Evolutionary conservation across 2,797 vertebrate species (phyloP).

Genomic region (Catostomus latipinnis): DNA sequence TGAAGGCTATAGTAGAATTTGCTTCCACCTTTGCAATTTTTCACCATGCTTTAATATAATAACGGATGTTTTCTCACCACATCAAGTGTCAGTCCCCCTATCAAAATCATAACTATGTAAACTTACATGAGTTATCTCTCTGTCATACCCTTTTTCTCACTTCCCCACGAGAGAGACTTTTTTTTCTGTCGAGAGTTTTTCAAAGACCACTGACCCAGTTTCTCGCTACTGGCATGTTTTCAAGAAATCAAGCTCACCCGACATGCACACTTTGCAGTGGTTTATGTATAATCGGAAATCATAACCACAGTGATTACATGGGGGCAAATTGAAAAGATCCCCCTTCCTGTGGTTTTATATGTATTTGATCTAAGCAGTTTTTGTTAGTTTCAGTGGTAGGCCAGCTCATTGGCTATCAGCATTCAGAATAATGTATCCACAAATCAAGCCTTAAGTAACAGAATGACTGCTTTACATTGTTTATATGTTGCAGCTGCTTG

Average conservation of each 20-base stretch:
- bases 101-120: background rate
- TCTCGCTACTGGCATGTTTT: slow-evolving; percentile 52
- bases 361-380: background rate
- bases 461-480: too few species aligned
- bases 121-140: too few species aligned
- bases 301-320: slow-evolving; percentile 44
- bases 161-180: background rate
- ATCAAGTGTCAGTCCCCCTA: background rate
- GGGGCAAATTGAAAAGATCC: slow-evolving; percentile 6
- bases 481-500: too few species aligned
- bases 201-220: slow-evolving; percentile 35
- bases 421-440: background rate
- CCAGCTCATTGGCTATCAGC: background rate
- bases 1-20: background rate
- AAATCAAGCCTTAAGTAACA: background rate
- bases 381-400: background rate
- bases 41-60: background rate
- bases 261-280: slow-evolving; percentile 19
- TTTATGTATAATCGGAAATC: slow-evolving; percentile 43
- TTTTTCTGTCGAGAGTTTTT: slow-evolving; percentile 14
- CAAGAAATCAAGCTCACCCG: slow-evolving; percentile 57
- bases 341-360: slow-evolving; percentile 27
- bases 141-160: background rate
- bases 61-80: background rate
- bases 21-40: background rate